Conservation (phyloP, 2,113 vertebrate species). For the Sinocyclocheilus grahami region DNA sequence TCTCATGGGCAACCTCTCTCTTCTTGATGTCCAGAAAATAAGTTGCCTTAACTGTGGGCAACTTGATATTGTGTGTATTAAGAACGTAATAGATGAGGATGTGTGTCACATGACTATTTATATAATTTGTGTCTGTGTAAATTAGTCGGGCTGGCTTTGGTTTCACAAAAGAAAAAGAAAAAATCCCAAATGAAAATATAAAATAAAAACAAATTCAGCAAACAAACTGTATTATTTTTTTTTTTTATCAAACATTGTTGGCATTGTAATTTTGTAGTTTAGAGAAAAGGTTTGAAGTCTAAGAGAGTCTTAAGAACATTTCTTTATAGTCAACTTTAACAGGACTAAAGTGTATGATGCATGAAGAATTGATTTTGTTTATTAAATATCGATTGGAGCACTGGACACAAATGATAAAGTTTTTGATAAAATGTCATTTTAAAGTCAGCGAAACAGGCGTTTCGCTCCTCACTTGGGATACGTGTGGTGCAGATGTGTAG, state of each 20-base stretch:
- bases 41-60: conserved; percentile 63
- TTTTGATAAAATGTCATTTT: not conserved
- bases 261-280: not conserved
- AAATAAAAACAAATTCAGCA: conserved; percentile 25
- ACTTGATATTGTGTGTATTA: conserved; percentile 67
- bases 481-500: not conserved
- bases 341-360: not conserved
- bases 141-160: conserved; percentile 62
- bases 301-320: too few relatives aligned
- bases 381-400: not conserved
- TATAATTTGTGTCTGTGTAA: conserved; percentile 65
- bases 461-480: not conserved
- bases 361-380: not conserved
- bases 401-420: not conserved
- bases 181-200: not conserved
- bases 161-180: conserved; percentile 43
- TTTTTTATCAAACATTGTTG: not conserved
- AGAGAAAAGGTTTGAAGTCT: not conserved
- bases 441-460: not conserved
- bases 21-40: conserved; percentile 69
- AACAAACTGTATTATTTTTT: not conserved
- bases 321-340: not conserved
- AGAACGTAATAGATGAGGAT: conserved; percentile 62
- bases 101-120: conserved; percentile 67
- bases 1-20: conserved; percentile 64